Evolutionary conservation across 2,888 invertebrate species (phyloP).

Genomic region (Strigamia transsilvanica): DNA sequence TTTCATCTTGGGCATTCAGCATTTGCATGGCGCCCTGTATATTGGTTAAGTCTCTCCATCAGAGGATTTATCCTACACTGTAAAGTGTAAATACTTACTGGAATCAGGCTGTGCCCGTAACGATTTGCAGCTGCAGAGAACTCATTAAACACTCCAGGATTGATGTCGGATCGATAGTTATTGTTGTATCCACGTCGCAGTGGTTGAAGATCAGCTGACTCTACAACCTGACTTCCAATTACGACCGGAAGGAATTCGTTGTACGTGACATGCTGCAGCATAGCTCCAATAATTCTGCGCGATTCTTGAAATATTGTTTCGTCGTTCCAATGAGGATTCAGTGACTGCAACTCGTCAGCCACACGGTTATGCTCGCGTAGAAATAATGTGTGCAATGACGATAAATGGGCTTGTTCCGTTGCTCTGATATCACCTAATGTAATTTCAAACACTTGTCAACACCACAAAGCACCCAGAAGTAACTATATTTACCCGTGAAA

Average conservation of each 20-base stretch:
- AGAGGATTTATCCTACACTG: background rate
- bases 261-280: conserved; percentile 61
- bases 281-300: conserved; percentile 54
- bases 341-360: conserved; percentile 36
- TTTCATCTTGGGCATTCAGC: conserved; percentile 46
- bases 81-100: background rate
- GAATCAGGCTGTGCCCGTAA: conserved; percentile 54
- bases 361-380: conserved; percentile 53
- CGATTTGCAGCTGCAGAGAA: conserved; percentile 55
- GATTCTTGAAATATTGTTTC: conserved; percentile 55
- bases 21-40: conserved; percentile 53
- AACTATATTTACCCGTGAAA: conserved; percentile 36
- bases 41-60: background rate
- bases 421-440: conserved; percentile 54
- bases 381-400: conserved; percentile 53
- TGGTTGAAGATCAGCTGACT: background rate
- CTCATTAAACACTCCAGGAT: conserved; percentile 55
- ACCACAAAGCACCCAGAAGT: background rate
- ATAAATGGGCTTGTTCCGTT: conserved; percentile 55
- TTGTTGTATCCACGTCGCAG: conserved; percentile 2
- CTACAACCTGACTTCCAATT: conserved; percentile 57
- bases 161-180: conserved; percentile 41
- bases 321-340: conserved; percentile 56
- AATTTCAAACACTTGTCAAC: background rate
- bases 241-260: conserved; percentile 61